Conservation (phyloP, 2,888 invertebrate species). For the Cactoblastis cactorum region DNA sequence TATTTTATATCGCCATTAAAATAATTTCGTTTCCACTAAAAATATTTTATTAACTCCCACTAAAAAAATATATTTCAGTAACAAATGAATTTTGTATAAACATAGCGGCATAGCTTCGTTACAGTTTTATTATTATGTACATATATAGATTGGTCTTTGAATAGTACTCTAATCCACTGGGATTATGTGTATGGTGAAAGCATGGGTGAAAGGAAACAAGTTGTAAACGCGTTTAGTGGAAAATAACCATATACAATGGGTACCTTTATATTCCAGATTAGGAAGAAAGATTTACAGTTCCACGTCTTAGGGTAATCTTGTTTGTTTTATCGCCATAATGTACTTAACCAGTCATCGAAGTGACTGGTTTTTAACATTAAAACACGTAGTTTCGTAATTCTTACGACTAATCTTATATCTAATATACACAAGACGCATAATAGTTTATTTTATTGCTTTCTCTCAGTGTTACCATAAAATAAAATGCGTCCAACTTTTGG, state of each 20-base stretch:
- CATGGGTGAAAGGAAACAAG: neutral
- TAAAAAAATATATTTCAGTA: neutral
- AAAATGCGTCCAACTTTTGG: neutral
- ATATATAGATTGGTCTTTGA: too few relatives aligned
- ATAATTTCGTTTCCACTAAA: neutral
- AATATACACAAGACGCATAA: neutral
- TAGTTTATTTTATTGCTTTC: neutral
- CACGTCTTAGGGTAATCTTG: neutral
- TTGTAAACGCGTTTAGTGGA: neutral
- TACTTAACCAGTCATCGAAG: conserved; percentile 1
- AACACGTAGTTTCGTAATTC: neutral
- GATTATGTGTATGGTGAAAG: too few relatives aligned
- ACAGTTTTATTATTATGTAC: too few relatives aligned
- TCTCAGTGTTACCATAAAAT: neutral
- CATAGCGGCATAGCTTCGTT: too few relatives aligned
- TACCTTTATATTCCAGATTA: conserved; percentile 3
- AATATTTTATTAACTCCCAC: neutral
- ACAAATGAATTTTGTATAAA: neutral
- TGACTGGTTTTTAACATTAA: conserved; percentile 7
- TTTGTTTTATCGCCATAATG: conserved; percentile 5
- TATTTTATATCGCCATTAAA: too few relatives aligned
- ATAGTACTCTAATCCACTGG: too few relatives aligned
- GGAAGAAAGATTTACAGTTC: conserved; percentile 4
- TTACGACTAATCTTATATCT: neutral
- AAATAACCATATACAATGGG: conserved; percentile 3